Percentiles rank a stretch among this genome's conserved stretches.
Evolutionary conservation across 2,113 vertebrate species (phyloP).

Genomic region (Tursiops truncatus): DNA sequence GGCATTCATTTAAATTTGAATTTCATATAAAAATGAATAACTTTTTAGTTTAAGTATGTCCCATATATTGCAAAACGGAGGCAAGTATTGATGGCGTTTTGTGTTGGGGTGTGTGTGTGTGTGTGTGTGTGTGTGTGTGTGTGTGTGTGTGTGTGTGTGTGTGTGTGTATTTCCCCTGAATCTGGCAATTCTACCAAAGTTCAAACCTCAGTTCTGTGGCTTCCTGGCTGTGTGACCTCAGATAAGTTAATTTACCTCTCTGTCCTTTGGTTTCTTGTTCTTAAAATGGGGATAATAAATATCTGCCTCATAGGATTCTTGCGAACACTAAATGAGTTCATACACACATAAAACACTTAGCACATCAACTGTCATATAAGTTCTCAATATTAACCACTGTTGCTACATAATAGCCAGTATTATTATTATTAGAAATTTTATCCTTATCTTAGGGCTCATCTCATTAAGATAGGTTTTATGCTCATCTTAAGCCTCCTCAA

Average conservation of each 20-base stretch:
- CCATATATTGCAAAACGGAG: neutral
- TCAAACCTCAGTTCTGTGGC: neutral
- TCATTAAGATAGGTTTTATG: neutral
- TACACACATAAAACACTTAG: neutral
- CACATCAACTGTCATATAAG: neutral
- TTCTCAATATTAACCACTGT: neutral
- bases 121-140: neutral
- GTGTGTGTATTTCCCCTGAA: neutral
- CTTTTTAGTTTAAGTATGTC: neutral
- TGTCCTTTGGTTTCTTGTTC: neutral
- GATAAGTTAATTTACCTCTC: neutral
- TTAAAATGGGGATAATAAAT: neutral
- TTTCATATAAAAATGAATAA: slow-evolving; percentile 21
- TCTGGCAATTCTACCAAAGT: neutral
- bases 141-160: neutral
- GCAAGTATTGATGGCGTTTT: neutral
- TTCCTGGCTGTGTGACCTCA: neutral
- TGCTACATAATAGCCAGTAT: neutral
- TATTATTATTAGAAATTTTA: neutral
- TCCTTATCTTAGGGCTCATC: neutral
- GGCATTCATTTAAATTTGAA: neutral
- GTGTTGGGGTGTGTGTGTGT: neutral
- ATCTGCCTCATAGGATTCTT: neutral
- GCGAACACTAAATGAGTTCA: neutral
- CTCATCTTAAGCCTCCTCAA: neutral